These are phyloP conservation scores for Melitaea athalia DNA, from an alignment of 2,888 invertebrate species.

Conservation along the genomic window DNA sequence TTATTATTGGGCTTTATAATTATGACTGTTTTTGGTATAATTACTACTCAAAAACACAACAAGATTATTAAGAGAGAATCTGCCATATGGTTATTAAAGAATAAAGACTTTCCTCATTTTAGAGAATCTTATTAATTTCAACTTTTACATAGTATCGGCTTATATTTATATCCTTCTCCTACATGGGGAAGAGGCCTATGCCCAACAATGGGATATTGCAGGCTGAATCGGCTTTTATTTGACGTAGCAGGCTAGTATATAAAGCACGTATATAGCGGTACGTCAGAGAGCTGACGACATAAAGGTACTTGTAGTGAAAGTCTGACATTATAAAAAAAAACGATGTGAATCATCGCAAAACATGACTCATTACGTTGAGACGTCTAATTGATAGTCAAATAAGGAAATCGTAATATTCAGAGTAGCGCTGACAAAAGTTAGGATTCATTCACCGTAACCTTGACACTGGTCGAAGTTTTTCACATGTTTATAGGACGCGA, in stretches of 20 bases:
- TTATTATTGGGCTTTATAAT: too few relatives aligned
- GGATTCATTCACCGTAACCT: constrained; percentile 43
- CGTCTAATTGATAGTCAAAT: constrained; percentile 35
- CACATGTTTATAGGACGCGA: constrained; percentile 42
- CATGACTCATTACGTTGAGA: constrained; percentile 38
- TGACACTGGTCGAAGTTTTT: constrained; percentile 53
- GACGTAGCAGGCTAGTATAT: not conserved
- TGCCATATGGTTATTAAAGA: too few relatives aligned
- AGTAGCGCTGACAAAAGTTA: constrained; percentile 21
- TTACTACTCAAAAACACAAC: too few relatives aligned
- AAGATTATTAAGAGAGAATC: too few relatives aligned
- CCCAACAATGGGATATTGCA: too few relatives aligned
- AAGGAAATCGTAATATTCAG: constrained; percentile 34
- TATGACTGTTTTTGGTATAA: too few relatives aligned
- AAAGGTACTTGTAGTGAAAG: constrained; percentile 39
- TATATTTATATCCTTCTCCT: too few relatives aligned
- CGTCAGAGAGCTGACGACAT: constrained; percentile 23
- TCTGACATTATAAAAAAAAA: constrained; percentile 33
- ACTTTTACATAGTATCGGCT: too few relatives aligned
- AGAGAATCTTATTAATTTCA: too few relatives aligned
- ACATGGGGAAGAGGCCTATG: too few relatives aligned
- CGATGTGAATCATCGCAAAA: constrained; percentile 38
- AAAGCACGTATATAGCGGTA: constrained; percentile 10
- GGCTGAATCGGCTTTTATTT: too few relatives aligned
- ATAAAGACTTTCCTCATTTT: too few relatives aligned